Conservation (phyloP, 2,797 vertebrate species). For the Catharus ustulatus region DNA sequence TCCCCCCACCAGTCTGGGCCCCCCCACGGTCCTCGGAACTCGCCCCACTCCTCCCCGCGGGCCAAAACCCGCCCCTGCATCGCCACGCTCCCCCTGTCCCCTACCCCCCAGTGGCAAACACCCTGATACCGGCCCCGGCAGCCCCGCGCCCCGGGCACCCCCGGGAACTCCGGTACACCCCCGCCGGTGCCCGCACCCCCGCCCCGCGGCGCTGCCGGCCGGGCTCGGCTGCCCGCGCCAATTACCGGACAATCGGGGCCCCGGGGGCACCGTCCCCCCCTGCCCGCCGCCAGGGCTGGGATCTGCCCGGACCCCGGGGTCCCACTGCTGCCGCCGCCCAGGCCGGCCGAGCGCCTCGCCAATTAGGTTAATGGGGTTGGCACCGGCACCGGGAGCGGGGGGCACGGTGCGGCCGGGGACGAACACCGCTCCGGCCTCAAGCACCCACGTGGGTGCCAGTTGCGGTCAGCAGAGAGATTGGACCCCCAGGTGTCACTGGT, state of each 20-base stretch:
- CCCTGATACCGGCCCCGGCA: too few relatives aligned
- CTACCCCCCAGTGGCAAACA: not conserved
- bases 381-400: not conserved
- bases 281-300: not conserved
- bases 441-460: not conserved
- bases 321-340: slow-evolving; percentile 14
- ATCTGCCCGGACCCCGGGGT: slow-evolving; percentile 9
- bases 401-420: not conserved
- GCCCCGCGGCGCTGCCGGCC: not conserved
- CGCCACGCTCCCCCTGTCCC: not conserved
- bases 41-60: not conserved
- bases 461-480: not conserved
- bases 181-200: not conserved
- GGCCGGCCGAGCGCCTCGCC: slow-evolving; percentile 30
- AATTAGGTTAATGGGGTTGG: slow-evolving; percentile 61
- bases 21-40: too few relatives aligned
- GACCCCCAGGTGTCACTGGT: not conserved
- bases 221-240: slow-evolving; percentile 36
- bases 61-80: not conserved
- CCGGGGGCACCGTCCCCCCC: not conserved
- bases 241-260: slow-evolving; percentile 39
- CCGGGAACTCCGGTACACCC: too few relatives aligned
- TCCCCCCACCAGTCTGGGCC: too few relatives aligned
- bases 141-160: not conserved
- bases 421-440: not conserved